These are phyloP conservation scores for Sinocyclocheilus maitianheensis DNA, from an alignment of 2,113 vertebrate species.

Conservation along the genomic window DNA sequence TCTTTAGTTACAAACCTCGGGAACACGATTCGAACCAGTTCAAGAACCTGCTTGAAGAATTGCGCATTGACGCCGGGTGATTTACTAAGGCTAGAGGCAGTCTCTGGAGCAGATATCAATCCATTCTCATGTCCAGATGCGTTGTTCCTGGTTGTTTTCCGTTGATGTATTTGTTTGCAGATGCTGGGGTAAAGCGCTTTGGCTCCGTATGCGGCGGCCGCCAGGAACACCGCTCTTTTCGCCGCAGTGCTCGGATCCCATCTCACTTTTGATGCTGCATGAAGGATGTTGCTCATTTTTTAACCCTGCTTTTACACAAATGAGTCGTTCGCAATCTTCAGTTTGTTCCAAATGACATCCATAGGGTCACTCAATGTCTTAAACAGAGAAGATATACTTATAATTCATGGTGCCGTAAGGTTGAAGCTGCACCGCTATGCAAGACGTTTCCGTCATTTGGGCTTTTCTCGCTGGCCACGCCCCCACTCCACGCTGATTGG, in stretches of 20 bases:
- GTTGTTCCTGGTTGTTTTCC: slow-evolving; percentile 42
- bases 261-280: slow-evolving; percentile 77
- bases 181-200: slow-evolving; percentile 84
- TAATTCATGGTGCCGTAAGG: slow-evolving; percentile 13
- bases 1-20: slow-evolving; percentile 85
- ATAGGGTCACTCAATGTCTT: slow-evolving; percentile 51
- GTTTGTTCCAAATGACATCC: slow-evolving; percentile 56
- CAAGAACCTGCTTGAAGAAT: slow-evolving; percentile 88
- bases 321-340: slow-evolving; percentile 21
- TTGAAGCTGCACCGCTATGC: slow-evolving; percentile 64
- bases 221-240: slow-evolving; percentile 81
- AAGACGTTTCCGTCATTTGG: slow-evolving; percentile 55
- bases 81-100: slow-evolving; percentile 32
- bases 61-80: slow-evolving; percentile 83
- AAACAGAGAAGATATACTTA: not conserved
- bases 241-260: slow-evolving; percentile 81
- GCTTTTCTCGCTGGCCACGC: slow-evolving; percentile 59
- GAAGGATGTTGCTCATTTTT: slow-evolving; percentile 85
- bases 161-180: slow-evolving; percentile 70
- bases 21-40: slow-evolving; percentile 88
- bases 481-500: slow-evolving; percentile 59
- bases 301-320: not conserved
- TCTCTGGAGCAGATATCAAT: slow-evolving; percentile 44
- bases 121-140: slow-evolving; percentile 66
- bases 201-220: slow-evolving; percentile 85